Evolutionary conservation across 2,888 invertebrate genomes (phyloP).

Genomic region (Peribatodes rhomboidaria): DNA sequence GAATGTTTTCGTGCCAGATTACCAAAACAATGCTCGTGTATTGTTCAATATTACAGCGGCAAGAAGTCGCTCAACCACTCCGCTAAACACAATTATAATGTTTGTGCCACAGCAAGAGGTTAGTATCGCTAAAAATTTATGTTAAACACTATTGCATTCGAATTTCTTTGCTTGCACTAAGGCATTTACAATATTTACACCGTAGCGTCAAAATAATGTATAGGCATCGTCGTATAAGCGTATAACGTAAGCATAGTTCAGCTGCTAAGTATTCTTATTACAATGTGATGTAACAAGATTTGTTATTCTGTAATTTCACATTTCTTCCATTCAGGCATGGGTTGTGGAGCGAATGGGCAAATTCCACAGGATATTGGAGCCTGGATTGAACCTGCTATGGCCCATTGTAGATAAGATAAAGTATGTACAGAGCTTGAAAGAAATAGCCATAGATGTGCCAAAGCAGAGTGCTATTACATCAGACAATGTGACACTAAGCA

Average conservation of each 20-base stretch:
- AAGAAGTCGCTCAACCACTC: slow-evolving; percentile 88
- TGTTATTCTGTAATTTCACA: slow-evolving; percentile 9
- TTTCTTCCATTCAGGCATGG: slow-evolving; percentile 91
- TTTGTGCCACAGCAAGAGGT: slow-evolving; percentile 99
- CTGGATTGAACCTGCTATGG: slow-evolving; percentile 96
- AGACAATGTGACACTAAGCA: slow-evolving; percentile 98
- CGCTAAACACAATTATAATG: slow-evolving; percentile 96
- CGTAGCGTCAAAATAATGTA: not conserved
- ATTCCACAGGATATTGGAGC: slow-evolving; percentile 96
- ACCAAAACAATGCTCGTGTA: slow-evolving; percentile 74
- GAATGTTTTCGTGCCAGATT: slow-evolving; percentile 73
- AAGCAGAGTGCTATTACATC: slow-evolving; percentile 99
- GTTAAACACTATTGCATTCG: not conserved
- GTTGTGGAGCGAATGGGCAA: slow-evolving; percentile 99
- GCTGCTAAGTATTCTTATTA: not conserved
- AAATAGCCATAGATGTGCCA: slow-evolving; percentile 99
- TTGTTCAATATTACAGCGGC: slow-evolving; percentile 70
- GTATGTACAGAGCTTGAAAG: slow-evolving; percentile 99
- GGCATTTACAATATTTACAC: not conserved
- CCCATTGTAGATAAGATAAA: slow-evolving; percentile 97
- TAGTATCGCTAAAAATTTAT: slow-evolving; percentile 39
- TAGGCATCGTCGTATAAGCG: too few relatives aligned
- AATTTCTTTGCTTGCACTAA: too few relatives aligned
- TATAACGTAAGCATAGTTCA: too few relatives aligned
- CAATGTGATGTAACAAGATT: slow-evolving; percentile 6